These are phyloP conservation scores for Hyphantria cunea DNA, from an alignment of 1,140 invertebrate genomes.

Conservation along the genomic window DNA sequence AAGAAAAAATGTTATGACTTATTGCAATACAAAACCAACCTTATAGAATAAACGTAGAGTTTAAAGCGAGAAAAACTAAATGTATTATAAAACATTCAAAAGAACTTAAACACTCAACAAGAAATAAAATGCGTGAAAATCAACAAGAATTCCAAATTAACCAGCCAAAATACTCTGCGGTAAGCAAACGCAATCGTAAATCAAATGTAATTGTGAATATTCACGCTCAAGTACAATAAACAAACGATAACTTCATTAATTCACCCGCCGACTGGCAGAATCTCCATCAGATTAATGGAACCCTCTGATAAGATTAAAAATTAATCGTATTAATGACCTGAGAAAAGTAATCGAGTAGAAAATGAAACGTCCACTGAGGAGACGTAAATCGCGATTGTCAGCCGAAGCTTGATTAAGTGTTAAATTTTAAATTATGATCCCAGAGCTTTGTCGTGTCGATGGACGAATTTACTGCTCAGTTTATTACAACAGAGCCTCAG, in stretches of 20 bases:
- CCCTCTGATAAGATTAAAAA: slow-evolving; percentile 55
- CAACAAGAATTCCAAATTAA: slow-evolving; percentile 1
- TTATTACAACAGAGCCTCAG: slow-evolving; percentile 17
- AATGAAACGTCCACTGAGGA: slow-evolving; percentile 49
- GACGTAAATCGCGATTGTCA: slow-evolving; percentile 65
- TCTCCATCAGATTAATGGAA: slow-evolving; percentile 49
- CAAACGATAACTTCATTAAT: slow-evolving; percentile 53
- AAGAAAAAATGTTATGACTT: too few species aligned
- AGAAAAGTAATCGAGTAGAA: slow-evolving; percentile 52
- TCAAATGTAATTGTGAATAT: slow-evolving; percentile 38
- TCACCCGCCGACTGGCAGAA: slow-evolving; percentile 19
- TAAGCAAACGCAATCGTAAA: slow-evolving; percentile 3
- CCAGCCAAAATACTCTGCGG: neutral
- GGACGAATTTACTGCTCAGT: slow-evolving; percentile 34
- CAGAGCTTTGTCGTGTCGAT: slow-evolving; percentile 35
- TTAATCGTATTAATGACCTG: slow-evolving; percentile 56
- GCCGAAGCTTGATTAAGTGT: slow-evolving; percentile 68
- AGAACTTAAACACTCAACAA: too few species aligned
- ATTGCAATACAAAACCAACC: too few species aligned
- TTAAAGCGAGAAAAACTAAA: too few species aligned
- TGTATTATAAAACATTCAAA: too few species aligned
- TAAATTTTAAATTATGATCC: slow-evolving; percentile 73
- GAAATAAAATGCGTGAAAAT: too few species aligned
- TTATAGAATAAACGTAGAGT: too few species aligned
- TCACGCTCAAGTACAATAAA: slow-evolving; percentile 37